phyloP scores from a whole-genome alignment of 2,113 vertebrate species.

The Sus scrofa region T2T-Sscrofa CM000812.6:143754501-143755000 shows the following conservation, averaged over 20 bases:
- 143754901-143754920: conserved; percentile 75
- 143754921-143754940: conserved; percentile 32
- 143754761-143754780: background rate
- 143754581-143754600: background rate
- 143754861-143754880: conserved; percentile 22
- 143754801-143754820: background rate
- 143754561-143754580: background rate
- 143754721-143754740: background rate
- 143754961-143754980: background rate
- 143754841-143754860: conserved; percentile 39
- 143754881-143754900: conserved; percentile 79
- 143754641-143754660: background rate
- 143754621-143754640: background rate
- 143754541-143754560: background rate
- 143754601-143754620: background rate
- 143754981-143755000: conserved; percentile 73
- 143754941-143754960: conserved; percentile 20
- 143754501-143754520: conserved; percentile 12
- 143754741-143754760: background rate
- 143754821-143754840: conserved; percentile 53
- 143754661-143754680: conserved; percentile 9
- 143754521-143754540: background rate
- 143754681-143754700: conserved; percentile 27
- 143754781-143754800: background rate
- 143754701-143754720: background rate